Evolutionary conservation across 2,113 vertebrate species (phyloP).

Genomic region (Jacana jacana): DNA sequence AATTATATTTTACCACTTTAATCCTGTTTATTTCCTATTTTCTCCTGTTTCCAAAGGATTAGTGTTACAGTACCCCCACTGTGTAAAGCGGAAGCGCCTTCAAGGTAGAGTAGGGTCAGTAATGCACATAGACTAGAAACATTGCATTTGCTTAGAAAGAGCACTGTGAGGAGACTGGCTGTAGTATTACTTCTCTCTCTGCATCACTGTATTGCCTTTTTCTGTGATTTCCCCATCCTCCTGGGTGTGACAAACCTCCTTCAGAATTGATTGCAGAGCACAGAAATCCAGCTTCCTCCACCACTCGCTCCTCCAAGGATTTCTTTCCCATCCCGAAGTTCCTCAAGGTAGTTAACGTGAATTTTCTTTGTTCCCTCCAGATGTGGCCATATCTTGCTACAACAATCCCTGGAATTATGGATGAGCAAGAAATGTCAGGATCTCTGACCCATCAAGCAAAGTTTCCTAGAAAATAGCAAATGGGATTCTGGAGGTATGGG

Average conservation of each 20-base stretch:
- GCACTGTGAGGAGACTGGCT: neutral
- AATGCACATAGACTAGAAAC: neutral
- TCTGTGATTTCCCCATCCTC: neutral
- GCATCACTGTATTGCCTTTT: neutral
- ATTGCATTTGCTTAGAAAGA: neutral
- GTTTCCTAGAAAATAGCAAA: neutral
- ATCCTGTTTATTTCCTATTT: neutral
- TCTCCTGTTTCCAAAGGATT: neutral
- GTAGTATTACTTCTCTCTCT: neutral
- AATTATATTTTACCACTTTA: neutral
- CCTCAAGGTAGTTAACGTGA: constrained; percentile 75
- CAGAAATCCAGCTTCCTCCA: constrained; percentile 70
- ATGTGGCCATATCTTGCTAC: constrained; percentile 45
- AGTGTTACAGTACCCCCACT: neutral
- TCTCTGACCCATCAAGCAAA: neutral
- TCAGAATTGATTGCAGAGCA: constrained; percentile 43
- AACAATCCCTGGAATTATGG: constrained; percentile 67
- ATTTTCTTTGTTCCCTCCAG: constrained; percentile 81
- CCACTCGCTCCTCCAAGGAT: constrained; percentile 79
- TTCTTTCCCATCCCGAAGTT: constrained; percentile 85
- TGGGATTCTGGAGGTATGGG: neutral
- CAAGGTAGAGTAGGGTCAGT: neutral
- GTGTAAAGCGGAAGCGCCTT: neutral
- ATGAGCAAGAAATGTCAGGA: neutral
- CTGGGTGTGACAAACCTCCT: constrained; percentile 30